These are phyloP conservation scores for Fringilla coelebs DNA, from an alignment of 2,797 vertebrate genomes.

Conservation along the genomic window DNA sequence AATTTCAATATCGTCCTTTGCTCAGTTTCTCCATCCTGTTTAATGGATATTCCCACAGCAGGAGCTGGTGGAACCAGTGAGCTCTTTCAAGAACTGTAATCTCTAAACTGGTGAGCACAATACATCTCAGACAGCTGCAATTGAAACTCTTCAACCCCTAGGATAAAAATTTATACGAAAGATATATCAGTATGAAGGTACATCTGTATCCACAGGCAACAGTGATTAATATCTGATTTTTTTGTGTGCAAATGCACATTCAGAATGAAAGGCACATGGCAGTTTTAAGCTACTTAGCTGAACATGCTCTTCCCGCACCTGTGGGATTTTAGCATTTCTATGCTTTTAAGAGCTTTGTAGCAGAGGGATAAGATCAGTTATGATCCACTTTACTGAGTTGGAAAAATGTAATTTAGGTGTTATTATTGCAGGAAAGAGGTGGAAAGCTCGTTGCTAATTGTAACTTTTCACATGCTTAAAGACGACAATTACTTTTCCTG, in stretches of 20 bases:
- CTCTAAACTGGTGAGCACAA: not conserved
- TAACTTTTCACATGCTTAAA: not conserved
- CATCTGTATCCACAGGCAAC: not conserved
- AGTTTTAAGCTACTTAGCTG: slow-evolving; percentile 16
- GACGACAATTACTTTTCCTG: not conserved
- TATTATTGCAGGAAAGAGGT: not conserved
- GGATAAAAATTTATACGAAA: not conserved
- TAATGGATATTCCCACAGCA: not conserved
- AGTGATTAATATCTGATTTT: not conserved
- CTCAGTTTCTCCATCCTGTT: not conserved
- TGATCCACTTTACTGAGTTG: not conserved
- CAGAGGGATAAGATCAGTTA: not conserved
- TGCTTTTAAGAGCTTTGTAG: not conserved
- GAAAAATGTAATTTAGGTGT: slow-evolving; percentile 9
- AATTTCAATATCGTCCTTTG: not conserved
- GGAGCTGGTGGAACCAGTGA: not conserved
- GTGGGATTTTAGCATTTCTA: not conserved
- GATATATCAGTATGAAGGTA: not conserved
- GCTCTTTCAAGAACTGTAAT: not conserved
- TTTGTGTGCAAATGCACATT: slow-evolving; percentile 17
- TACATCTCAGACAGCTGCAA: not conserved
- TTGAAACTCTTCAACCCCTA: not conserved
- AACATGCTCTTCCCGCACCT: not conserved
- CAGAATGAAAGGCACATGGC: not conserved
- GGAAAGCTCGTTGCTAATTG: not conserved